phyloP scores from a whole-genome alignment of 2,888 invertebrate genomes.

The Drosophila putrida region DNA sequence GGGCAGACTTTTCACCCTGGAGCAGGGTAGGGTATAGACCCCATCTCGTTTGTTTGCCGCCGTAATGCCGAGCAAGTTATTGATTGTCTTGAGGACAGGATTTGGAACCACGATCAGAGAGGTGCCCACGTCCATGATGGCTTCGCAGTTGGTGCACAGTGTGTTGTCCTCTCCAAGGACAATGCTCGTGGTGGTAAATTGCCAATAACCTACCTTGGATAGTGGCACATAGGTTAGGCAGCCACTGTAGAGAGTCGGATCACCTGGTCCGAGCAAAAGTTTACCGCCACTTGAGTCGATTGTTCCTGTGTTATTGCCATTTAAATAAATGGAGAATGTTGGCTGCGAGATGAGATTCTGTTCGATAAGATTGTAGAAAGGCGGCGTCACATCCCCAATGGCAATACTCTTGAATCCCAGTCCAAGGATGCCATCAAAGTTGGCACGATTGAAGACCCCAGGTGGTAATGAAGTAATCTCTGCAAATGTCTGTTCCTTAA shows the following conservation, averaged over 20 bases:
- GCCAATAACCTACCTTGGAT: constrained; percentile 95
- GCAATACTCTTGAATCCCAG: constrained; percentile 94
- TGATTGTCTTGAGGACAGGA: constrained; percentile 39
- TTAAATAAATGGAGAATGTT: constrained; percentile 97
- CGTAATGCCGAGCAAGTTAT: constrained; percentile 37
- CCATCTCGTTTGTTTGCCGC: constrained; percentile 86
- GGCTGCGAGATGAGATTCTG: constrained; percentile 90
- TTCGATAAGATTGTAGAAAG: constrained; percentile 95
- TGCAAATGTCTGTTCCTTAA: constrained; percentile 94
- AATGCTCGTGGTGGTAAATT: constrained; percentile 92
- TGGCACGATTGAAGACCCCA: constrained; percentile 95
- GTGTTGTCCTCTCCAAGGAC: constrained; percentile 85
- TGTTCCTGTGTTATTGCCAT: constrained; percentile 88
- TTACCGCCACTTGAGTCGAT: constrained; percentile 90
- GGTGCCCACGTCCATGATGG: constrained; percentile 97
- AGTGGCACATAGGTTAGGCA: constrained; percentile 90
- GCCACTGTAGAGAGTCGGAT: constrained; percentile 93
- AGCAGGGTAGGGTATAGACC: constrained; percentile 92
- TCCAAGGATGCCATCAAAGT: constrained; percentile 98
- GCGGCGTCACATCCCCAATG: constrained; percentile 94
- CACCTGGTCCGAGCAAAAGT: constrained; percentile 96
- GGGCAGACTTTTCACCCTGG: constrained; percentile 91
- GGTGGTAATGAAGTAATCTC: constrained; percentile 93
- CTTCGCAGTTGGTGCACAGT: constrained; percentile 92
- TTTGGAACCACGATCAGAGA: constrained; percentile 93